Base-by-base conservation (phyloP, 2,888 invertebrate species). In the Ceratothoa steindachneri region DNA sequence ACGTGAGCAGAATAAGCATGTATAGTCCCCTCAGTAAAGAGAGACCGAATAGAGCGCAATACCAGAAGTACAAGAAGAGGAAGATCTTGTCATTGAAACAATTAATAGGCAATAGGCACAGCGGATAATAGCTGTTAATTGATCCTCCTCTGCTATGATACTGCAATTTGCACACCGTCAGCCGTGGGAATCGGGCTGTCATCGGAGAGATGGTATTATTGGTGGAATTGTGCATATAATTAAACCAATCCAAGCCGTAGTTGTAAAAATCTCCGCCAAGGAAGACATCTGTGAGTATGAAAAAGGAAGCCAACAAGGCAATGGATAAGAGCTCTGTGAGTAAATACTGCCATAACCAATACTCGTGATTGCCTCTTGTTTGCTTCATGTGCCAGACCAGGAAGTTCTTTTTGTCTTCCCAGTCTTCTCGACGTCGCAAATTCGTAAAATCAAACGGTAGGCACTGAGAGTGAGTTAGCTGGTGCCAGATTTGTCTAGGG, bases 331-430 rank as follows among this genome's bases (percentile, higher is more conserved):
- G 74, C 51, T 79, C 79, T 1, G 79, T 79, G 19, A 79, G 66
- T 1, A 79, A 67, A 30, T 79, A 79, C 41, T 79, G 79, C 79
- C 79, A 79, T 19, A 79, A 71, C 79, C 79, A 79, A 24, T 79
- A 79, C 76, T 79, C 79, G 67, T 79, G 79, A 60, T 79, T 79
- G 27, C 79, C 79, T 30, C 79, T 69, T 19, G 79, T 79, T 66
- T 79, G 79, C 53, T 79, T 79, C 79, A 79, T 79, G 66, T 79
- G 79, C 79, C 79, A 79, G 19, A 79, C 79, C 69, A 79, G 51
- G 53, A 79, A 79, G 74, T 79, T 79, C 68, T 79, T 79, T 69
- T 79, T 79, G 68, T 79, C 79, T 53, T 79, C 79, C 79, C 79
- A 79, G 72, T 79, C 79, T 60, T 79, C 79, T n/a, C 79, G 74